Conservation (phyloP, 2,113 vertebrate species). For the Rhegmatorhina hoffmannsi region DNA sequence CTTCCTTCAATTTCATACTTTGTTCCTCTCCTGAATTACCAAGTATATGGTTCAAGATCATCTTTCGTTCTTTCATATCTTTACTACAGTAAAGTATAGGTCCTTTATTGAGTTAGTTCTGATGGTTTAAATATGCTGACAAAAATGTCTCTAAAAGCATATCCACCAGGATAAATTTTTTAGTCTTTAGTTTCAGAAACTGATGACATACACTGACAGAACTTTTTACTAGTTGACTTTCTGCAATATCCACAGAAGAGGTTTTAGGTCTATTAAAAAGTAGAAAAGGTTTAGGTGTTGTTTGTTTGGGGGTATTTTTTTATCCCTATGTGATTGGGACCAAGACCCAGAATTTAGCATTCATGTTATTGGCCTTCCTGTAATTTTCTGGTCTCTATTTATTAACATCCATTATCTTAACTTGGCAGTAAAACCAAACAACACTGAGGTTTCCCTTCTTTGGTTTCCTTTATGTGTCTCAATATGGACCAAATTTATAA, state of each 20-base stretch:
- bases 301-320: background rate
- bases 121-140: background rate
- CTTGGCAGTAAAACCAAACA: background rate
- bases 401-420: background rate
- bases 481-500: background rate
- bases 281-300: rapidly evolving
- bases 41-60: background rate
- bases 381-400: background rate
- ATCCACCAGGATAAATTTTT: background rate
- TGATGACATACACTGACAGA: background rate
- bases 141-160: background rate
- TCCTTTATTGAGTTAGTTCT: background rate
- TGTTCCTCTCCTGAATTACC: background rate
- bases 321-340: background rate
- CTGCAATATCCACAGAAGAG: background rate
- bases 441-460: background rate
- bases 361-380: background rate
- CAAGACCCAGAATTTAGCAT: background rate
- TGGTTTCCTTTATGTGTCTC: background rate
- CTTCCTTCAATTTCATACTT: background rate
- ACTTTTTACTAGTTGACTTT: background rate
- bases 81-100: background rate
- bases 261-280: background rate
- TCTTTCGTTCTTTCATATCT: rapidly evolving
- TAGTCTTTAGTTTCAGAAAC: background rate